Conservation (phyloP, 2,888 invertebrate species). For the Xanthia icteritia region DNA sequence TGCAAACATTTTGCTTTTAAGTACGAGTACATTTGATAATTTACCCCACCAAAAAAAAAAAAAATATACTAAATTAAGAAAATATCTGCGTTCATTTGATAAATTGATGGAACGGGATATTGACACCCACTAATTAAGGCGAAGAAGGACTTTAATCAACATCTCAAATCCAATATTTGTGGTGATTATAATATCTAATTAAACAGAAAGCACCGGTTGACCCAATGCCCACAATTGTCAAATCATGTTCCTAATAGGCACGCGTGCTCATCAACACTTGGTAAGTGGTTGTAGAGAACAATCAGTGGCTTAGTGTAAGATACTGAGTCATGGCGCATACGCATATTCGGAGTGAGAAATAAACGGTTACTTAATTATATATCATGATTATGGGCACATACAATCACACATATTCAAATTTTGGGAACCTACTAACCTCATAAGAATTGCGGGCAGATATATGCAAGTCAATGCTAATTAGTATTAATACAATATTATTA, state of each 20-base stretch:
- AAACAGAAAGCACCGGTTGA: constrained; percentile 76
- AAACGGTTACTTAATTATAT: constrained; percentile 60
- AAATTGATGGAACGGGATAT: constrained; percentile 5
- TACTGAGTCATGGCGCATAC: constrained; percentile 57
- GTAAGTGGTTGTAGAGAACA: constrained; percentile 56
- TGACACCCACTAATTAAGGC: constrained; percentile 11
- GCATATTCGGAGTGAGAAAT: constrained; percentile 49
- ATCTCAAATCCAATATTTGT: constrained; percentile 35
- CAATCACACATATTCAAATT: constrained; percentile 49
- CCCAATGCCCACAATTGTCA: constrained; percentile 75
- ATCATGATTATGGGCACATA: constrained; percentile 46
- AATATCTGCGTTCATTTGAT: not conserved
- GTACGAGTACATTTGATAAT: too few species aligned
- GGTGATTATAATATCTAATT: constrained; percentile 48
- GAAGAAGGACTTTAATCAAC: constrained; percentile 30
- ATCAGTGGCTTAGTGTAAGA: constrained; percentile 63
- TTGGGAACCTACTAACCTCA: constrained; percentile 51
- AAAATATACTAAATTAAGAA: not conserved
- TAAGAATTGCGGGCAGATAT: constrained; percentile 25
- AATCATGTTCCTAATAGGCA: constrained; percentile 80
- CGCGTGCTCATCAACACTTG: constrained; percentile 54
- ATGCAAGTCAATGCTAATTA: constrained; percentile 53
- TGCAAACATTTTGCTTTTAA: not conserved
- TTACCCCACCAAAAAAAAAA: too few species aligned
- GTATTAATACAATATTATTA: constrained; percentile 1